phyloP scores from a whole-genome alignment of 2,113 vertebrate species.

The Dromaius novaehollandiae region DNA sequence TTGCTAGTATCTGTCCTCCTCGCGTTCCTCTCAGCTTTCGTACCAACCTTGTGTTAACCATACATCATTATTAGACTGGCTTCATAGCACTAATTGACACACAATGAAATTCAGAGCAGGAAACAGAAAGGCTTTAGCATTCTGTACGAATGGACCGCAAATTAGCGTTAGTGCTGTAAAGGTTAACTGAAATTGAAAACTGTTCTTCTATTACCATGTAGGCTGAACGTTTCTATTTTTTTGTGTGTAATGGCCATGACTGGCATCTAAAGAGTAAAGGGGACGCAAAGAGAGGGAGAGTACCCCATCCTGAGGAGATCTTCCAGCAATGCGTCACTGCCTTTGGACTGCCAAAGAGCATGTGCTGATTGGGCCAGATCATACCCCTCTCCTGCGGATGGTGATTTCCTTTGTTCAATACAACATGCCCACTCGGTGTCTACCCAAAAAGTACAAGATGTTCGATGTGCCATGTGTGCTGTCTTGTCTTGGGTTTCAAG shows the following conservation, averaged over 20 bases:
- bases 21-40: neutral
- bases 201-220: neutral
- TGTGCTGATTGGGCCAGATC: neutral
- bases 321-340: neutral
- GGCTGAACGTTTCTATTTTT: neutral
- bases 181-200: constrained; percentile 66
- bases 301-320: neutral
- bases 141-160: constrained; percentile 34
- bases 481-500: neutral
- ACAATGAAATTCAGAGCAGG: constrained; percentile 58
- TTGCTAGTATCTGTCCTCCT: neutral
- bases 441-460: neutral
- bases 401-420: neutral
- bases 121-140: constrained; percentile 20
- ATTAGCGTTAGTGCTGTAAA: constrained; percentile 49
- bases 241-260: fast-evolving
- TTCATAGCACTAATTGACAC: constrained; percentile 68
- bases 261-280: neutral
- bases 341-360: neutral
- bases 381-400: neutral
- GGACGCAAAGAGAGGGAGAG: neutral
- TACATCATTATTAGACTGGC: constrained; percentile 64
- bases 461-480: neutral
- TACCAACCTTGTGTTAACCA: neutral
- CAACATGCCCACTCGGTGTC: no score